Percentiles rank a stretch among this genome's conserved stretches.
Evolutionary conservation across 2,797 vertebrate genomes (phyloP).

Genomic region (Onychomys torridus): DNA sequence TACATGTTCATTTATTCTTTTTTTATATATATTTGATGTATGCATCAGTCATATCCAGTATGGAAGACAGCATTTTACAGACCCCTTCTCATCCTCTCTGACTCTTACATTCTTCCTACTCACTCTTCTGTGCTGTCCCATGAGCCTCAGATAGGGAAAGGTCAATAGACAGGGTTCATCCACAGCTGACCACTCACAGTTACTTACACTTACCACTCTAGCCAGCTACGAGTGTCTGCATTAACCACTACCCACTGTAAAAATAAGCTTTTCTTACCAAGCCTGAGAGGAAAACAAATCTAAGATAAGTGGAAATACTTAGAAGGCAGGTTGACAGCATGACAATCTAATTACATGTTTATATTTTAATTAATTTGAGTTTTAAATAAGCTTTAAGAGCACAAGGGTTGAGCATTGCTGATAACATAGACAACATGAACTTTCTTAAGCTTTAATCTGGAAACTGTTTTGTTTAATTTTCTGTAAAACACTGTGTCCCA

Average conservation of each 20-base stretch:
- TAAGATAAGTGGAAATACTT: neutral
- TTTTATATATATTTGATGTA: neutral
- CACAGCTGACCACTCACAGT: neutral
- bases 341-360: neutral
- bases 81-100: neutral
- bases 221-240: neutral
- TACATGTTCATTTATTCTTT: neutral
- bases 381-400: neutral
- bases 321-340: neutral
- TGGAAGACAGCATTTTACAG: neutral
- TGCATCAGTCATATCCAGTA: too few relatives aligned
- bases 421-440: neutral
- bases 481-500: accelerated
- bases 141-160: neutral
- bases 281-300: neutral
- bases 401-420: too few relatives aligned
- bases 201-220: neutral
- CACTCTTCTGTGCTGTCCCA: neutral
- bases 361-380: neutral
- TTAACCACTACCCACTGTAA: neutral
- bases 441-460: neutral
- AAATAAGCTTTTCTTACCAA: neutral
- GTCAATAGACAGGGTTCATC: neutral
- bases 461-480: neutral
- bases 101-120: neutral